Evolutionary conservation across 2,797 vertebrate species (phyloP).

Genomic region (Miichthys miiuy): DNA sequence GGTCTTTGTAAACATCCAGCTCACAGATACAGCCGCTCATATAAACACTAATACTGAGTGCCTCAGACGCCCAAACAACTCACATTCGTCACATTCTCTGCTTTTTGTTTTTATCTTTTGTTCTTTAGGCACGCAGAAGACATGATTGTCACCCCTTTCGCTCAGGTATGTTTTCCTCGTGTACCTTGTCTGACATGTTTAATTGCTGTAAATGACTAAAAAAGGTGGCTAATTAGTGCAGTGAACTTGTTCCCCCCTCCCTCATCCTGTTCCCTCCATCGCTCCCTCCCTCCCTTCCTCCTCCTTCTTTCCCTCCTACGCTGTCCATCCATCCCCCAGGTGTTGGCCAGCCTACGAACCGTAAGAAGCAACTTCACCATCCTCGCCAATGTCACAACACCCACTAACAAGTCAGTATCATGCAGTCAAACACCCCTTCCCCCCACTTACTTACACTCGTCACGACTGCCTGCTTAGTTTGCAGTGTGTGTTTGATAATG

Average conservation of each 20-base stretch:
- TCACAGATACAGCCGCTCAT: slow-evolving; percentile 46
- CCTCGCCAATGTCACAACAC: slow-evolving; percentile 92
- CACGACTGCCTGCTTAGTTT: slow-evolving; percentile 69
- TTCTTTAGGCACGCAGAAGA: slow-evolving; percentile 91
- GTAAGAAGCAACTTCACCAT: slow-evolving; percentile 98
- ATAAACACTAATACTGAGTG: slow-evolving; percentile 55
- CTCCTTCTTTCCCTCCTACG: slow-evolving; percentile 56
- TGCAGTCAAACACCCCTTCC: slow-evolving; percentile 65
- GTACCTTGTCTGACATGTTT: slow-evolving; percentile 33
- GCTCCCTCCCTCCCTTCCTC: background rate
- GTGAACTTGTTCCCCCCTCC: slow-evolving; percentile 61
- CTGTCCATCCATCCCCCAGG: slow-evolving; percentile 84
- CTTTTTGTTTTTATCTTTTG: slow-evolving; percentile 21
- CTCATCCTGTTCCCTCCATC: background rate
- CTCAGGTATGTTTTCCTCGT: slow-evolving; percentile 87
- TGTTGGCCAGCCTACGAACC: slow-evolving; percentile 95
- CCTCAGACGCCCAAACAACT: slow-evolving; percentile 29
- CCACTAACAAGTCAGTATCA: slow-evolving; percentile 94
- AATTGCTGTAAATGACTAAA: slow-evolving; percentile 53
- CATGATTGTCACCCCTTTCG: slow-evolving; percentile 96
- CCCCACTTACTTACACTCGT: slow-evolving; percentile 49
- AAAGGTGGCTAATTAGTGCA: slow-evolving; percentile 61
- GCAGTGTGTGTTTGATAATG: slow-evolving; percentile 59
- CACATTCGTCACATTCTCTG: slow-evolving; percentile 25
- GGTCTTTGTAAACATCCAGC: slow-evolving; percentile 61